These are phyloP conservation scores for Drosophila watanabei DNA, from an alignment of 1,140 invertebrate genomes.

Conservation along the genomic window DNA sequence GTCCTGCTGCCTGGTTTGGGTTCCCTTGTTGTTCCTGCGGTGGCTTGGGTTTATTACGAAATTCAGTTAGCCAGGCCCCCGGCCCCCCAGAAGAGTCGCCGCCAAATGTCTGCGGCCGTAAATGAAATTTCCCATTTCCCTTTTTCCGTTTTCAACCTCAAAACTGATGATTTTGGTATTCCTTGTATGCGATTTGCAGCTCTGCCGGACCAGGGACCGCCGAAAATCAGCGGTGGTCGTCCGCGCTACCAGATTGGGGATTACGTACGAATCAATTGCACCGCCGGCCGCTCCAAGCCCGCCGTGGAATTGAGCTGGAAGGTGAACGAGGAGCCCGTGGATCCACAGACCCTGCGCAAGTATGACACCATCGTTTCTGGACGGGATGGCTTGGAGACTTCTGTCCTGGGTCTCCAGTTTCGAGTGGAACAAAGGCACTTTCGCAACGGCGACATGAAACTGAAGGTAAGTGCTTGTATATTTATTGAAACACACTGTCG, in stretches of 20 bases:
- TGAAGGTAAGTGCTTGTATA: slow-evolving; percentile 86
- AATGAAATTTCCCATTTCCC: slow-evolving; percentile 66
- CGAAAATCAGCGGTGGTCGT: slow-evolving; percentile 88
- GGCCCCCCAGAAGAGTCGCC: slow-evolving; percentile 1
- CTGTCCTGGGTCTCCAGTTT: slow-evolving; percentile 89
- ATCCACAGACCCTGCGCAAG: slow-evolving; percentile 86
- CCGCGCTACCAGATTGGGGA: slow-evolving; percentile 90
- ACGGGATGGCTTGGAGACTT: slow-evolving; percentile 88
- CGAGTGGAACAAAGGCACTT: slow-evolving; percentile 89
- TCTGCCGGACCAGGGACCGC: slow-evolving; percentile 89
- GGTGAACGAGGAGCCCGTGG: slow-evolving; percentile 90
- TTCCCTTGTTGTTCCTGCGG: slow-evolving; percentile 31
- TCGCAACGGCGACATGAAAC: slow-evolving; percentile 89
- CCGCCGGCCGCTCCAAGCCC: slow-evolving; percentile 89
- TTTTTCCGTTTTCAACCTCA: slow-evolving; percentile 20
- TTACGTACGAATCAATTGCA: slow-evolving; percentile 90
- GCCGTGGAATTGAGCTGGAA: slow-evolving; percentile 91
- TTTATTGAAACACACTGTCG: background rate
- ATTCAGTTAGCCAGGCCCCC: slow-evolving; percentile 36
- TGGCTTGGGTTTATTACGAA: slow-evolving; percentile 66
- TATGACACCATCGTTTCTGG: slow-evolving; percentile 87
- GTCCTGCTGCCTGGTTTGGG: background rate
- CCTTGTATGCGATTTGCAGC: slow-evolving; percentile 85
- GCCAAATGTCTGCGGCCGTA: slow-evolving; percentile 57
- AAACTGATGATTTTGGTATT: slow-evolving; percentile 24